Conservation (phyloP, 2,113 vertebrate species). For the Microtus oregoni region DNA sequence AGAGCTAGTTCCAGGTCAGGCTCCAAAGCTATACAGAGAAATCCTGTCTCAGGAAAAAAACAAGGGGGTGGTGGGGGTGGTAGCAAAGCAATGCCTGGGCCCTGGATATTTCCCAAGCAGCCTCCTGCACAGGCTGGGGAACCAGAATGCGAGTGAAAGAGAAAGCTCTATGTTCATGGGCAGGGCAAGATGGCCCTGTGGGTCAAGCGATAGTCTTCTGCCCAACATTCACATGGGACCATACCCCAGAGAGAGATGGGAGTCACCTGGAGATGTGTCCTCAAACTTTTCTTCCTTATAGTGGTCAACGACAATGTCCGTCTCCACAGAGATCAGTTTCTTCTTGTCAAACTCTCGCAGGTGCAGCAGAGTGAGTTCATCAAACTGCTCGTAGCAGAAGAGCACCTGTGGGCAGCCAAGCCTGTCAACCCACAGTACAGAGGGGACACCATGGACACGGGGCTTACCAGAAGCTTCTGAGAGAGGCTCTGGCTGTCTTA, state of each 20-base stretch:
- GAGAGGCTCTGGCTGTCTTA: neutral
- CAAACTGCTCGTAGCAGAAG: conserved; percentile 99
- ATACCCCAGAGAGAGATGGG: neutral
- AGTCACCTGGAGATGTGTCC: conserved; percentile 88
- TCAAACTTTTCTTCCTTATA: conserved; percentile 98
- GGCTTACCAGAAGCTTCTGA: neutral
- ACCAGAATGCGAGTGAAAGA: neutral
- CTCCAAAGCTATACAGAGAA: no score
- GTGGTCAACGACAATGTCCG: conserved; percentile 98
- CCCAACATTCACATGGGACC: no score
- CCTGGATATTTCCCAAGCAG: neutral
- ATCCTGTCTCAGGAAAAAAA: no score
- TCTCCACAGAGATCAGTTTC: conserved; percentile 97
- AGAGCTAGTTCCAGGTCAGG: no score
- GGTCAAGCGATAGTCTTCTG: neutral
- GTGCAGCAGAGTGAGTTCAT: conserved; percentile 96
- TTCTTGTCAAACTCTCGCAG: conserved; percentile 97
- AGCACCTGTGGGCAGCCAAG: conserved; percentile 89
- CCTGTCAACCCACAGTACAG: accelerated
- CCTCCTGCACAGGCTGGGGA: neutral
- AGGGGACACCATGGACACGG: neutral
- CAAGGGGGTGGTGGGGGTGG: no score
- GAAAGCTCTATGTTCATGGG: neutral
- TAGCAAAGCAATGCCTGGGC: neutral
- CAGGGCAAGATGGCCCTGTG: neutral